Evolutionary conservation across 23 tunicate genomes (phyloP), one percentile per base, ranked within the genome.

Genomic region (Ascidia mentula): DNA sequence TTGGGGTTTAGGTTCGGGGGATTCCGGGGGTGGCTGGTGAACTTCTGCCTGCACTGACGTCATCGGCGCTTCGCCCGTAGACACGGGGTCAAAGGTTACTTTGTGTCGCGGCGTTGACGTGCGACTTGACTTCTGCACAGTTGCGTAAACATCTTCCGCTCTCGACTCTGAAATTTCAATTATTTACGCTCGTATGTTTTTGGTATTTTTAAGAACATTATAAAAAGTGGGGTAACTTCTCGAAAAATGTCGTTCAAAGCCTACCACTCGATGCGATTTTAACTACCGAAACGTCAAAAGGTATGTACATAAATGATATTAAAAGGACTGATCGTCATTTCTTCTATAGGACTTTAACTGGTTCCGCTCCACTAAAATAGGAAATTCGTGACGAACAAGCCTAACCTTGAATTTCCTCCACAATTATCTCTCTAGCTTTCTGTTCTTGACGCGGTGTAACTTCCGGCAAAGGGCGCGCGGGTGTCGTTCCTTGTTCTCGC

Each of bases 1-100:
- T 4, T 77, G 37, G 20, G 31, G 9, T 5, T 24, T 17, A 20
- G 79, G 79, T n/a, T 69, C 31, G 37, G 80, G 80, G 30, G 69
- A 0, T 12, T 77, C 32, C 2, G 80, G 80, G 37, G 78, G 78
- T 26, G 40, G 78, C 4, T 32, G 80, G 60, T 77, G 69, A 69
- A 22, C 36, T 18, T 32, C 38, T 2, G 65, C 65, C 24, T 53
- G 65, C 12, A 53, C 65, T 53, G 65, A 53, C 65, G 65, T 53
- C 65, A 53, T 53, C 24, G 7, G 65, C 13, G 65, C 28, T 53
- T 53, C 28, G 13, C 4, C 2, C 4, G 7, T 9, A 6, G 65
- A 53, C n/a, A n/a, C n/a, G n/a, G n/a, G n/a, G 4, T 53, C 65
- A 9, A 53, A 53, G 7, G 65, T 53, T 20, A 53, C 65, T 9